Evolutionary conservation across 2,113 vertebrate genomes (phyloP).

Genomic region (Felis catus): DNA sequence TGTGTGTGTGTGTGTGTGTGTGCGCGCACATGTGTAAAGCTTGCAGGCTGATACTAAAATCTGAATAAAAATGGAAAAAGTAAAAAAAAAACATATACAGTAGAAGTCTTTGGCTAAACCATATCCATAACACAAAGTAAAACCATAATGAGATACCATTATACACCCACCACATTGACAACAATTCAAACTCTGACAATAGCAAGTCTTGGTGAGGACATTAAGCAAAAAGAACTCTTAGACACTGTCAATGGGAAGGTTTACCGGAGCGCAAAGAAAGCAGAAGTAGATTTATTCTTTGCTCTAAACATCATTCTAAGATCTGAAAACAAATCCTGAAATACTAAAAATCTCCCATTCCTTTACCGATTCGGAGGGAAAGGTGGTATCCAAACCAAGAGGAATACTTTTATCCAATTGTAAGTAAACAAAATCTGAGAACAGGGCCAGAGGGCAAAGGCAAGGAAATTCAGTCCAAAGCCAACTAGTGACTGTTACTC

Average conservation of each 20-base stretch:
- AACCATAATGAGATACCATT: neutral
- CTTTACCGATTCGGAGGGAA: neutral
- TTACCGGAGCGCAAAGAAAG: neutral
- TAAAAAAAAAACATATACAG: neutral
- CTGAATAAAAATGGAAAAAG: neutral
- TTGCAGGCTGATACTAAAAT: neutral
- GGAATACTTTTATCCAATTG: neutral
- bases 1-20: neutral
- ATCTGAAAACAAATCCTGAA: neutral
- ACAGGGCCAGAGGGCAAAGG: neutral
- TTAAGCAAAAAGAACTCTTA: neutral
- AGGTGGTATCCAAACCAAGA: neutral
- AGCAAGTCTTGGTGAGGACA: neutral
- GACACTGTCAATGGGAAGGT: neutral
- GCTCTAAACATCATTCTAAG: conserved; percentile 7
- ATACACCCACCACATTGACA: neutral
- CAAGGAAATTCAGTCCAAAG: neutral
- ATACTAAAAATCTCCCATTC: neutral
- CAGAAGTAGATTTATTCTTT: conserved; percentile 11
- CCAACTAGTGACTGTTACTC: neutral
- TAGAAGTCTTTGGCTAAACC: neutral
- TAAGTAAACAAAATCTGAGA: neutral
- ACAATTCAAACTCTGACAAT: neutral
- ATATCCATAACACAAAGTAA: neutral
- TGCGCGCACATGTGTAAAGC: no score